Conservation (phyloP, 2,113 vertebrate species). For the Fulmarus glacialis region DNA sequence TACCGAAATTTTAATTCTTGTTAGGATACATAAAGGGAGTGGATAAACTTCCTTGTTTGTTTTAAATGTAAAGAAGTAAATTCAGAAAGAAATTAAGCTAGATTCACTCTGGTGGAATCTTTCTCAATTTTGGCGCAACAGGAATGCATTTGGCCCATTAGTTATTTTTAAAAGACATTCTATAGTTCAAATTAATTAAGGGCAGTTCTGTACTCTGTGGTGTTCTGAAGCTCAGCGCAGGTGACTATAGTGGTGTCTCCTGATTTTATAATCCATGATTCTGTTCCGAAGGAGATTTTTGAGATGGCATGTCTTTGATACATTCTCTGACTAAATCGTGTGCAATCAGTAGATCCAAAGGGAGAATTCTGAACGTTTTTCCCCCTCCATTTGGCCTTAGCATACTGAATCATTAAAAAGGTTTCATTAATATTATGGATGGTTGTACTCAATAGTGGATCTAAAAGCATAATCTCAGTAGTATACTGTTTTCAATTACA, state of each 20-base stretch:
- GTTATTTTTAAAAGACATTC: neutral
- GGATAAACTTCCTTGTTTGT: neutral
- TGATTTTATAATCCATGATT: neutral
- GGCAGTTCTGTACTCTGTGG: neutral
- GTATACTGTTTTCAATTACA: neutral
- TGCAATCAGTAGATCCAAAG: neutral
- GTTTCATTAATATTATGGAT: neutral
- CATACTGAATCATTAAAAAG: neutral
- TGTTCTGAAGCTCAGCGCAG: neutral
- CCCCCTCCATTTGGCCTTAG: neutral
- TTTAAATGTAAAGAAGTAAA: neutral
- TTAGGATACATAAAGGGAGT: neutral
- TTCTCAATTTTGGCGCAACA: neutral
- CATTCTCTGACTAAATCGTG: neutral
- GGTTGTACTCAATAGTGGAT: neutral
- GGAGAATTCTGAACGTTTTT: neutral
- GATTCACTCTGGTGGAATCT: neutral
- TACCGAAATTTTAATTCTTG: neutral
- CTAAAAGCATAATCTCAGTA: neutral
- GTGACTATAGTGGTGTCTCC: neutral
- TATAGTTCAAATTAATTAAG: neutral
- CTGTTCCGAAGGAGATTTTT: neutral
- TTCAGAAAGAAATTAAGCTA: neutral
- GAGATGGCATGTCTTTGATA: neutral
- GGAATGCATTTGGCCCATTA: neutral